Base-by-base conservation (phyloP, 2,797 vertebrate genomes). In the Microctenopoma lineatum region DNA sequence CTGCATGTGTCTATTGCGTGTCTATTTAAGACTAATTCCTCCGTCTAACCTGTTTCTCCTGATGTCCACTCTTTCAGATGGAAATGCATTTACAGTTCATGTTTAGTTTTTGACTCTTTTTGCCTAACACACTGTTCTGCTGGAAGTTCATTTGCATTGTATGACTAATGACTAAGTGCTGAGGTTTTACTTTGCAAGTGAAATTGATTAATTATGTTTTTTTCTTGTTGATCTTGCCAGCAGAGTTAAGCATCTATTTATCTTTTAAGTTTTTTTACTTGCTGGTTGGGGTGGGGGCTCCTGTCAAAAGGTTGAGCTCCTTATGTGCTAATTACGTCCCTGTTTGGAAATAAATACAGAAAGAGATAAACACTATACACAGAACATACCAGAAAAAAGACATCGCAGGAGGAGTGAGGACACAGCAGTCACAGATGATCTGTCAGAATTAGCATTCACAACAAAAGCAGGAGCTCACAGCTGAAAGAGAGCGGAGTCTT, bases 121-220 rank as follows among this genome's bases (percentile, higher is more conserved):
- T 65, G 56, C 70, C 55, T 29, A 57, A 75, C n/a, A 21, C 44
- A 57, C 11, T 47, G 18, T 63, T 48, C 15, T 57, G n/a, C 11
- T 36, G 55, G 10, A 60, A 73, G 57, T 62, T 16, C 69, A 81
- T 83, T 72, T 58, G 66, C 54, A 79, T 66, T 66, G 44, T 60
- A 71, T 76, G 56, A 80, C 66, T 72, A 79, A 80, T 77, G 58
- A 71, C 56, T 67, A 71, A 78, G 52, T 76, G 41, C 59, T 3
- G 36, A 44, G 48, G 52, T 76, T 57, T 62, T 2, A 56, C 29
- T 75, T 70, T 71, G 66, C 61, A 72, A 75, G 39, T 75, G 27
- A 61, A 65, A 61, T 59, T 64, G 45, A 70, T 71, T 34, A 56
- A 77, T 66, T 54, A 9, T 15, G 45, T 52, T 67, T 48, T 38